Percentiles rank a stretch among this genome's conserved stretches.
Evolutionary conservation across 2,888 invertebrate species (phyloP).

Genomic region (Lamellibrachia columna): DNA sequence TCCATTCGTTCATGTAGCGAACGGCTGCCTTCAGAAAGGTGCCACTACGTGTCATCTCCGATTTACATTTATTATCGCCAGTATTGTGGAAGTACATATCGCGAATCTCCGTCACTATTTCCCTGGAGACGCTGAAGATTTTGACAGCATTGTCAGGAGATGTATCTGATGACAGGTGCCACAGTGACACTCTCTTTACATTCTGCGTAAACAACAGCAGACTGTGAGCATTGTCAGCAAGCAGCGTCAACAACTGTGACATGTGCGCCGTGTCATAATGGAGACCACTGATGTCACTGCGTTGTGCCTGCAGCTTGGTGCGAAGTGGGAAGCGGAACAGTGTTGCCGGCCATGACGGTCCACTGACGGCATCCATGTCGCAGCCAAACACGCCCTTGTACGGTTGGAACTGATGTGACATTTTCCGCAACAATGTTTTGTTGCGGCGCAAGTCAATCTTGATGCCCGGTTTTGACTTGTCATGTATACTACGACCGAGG

Average conservation of each 20-base stretch:
- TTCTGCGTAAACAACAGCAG: conserved; percentile 60
- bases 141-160: not conserved
- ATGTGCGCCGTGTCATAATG: conserved; percentile 49
- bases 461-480: conserved; percentile 45
- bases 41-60: not conserved
- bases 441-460: conserved; percentile 44
- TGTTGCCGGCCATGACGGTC: conserved; percentile 47
- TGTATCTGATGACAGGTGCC: conserved; percentile 46
- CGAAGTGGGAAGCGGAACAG: conserved; percentile 61
- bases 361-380: conserved; percentile 48
- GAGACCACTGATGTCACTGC: conserved; percentile 48
- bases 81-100: not conserved
- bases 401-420: conserved; percentile 55
- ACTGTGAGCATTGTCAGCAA: conserved; percentile 49
- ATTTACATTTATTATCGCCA: not conserved
- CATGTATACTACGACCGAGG: conserved; percentile 45
- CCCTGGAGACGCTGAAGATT: not conserved
- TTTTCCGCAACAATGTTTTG: conserved; percentile 42
- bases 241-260: conserved; percentile 45
- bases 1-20: conserved; percentile 3
- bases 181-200: conserved; percentile 49
- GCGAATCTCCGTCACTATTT: not conserved
- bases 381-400: conserved; percentile 54
- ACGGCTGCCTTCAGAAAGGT: not conserved
- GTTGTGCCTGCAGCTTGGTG: conserved; percentile 48